Conservation (phyloP, 2,888 invertebrate species). For the Trissoscelio sp. region DNA sequence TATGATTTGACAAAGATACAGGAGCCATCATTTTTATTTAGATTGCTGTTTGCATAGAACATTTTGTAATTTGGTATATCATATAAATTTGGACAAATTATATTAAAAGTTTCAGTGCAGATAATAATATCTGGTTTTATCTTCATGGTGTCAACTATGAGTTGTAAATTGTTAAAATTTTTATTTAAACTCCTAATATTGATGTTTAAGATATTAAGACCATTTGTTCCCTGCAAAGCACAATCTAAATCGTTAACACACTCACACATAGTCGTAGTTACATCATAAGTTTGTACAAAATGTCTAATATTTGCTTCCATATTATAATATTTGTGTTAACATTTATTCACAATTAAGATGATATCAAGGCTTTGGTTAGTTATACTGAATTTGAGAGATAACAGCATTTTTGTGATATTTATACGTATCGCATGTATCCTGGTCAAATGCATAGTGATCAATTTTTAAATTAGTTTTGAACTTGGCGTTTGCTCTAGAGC, state of each 20-base stretch:
- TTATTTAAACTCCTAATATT: background rate
- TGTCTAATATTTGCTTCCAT: no score
- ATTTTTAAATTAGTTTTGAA: no score
- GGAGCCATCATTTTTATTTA: conserved; percentile 2
- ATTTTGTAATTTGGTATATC: background rate
- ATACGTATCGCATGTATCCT: background rate
- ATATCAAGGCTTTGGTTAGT: no score
- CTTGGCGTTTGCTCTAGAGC: no score
- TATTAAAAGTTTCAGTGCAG: background rate
- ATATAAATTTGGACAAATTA: background rate
- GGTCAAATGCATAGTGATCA: background rate
- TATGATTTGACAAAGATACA: no score
- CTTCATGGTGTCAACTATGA: background rate
- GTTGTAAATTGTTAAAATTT: background rate
- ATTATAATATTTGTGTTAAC: no score
- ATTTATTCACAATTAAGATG: no score
- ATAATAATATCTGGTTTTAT: background rate
- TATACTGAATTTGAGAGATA: no score
- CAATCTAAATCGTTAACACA: background rate
- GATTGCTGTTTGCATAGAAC: background rate
- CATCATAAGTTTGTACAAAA: no score
- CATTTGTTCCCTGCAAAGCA: no score
- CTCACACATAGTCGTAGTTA: no score
- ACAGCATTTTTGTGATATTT: background rate
- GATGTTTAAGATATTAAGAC: background rate